Base-by-base conservation (phyloP, 2,888 invertebrate genomes). In the Onthophagus sagittarius region DNA sequence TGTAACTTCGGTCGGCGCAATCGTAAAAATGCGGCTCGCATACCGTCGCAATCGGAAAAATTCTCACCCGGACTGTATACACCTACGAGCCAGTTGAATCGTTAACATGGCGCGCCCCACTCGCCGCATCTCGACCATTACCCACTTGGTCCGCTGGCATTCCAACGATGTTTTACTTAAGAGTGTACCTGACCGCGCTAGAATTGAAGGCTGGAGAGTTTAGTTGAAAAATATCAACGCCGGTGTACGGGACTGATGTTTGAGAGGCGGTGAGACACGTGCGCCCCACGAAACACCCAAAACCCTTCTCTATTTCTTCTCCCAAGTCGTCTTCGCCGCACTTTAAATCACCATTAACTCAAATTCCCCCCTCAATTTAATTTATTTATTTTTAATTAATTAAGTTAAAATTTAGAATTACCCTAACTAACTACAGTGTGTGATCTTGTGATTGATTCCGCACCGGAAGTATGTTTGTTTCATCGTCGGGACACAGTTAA, bases 101-200 rank as follows among this genome's bases (percentile, higher is more conserved):
- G 75, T 80, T 76, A 71, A 74, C 72, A 77, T 77, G 71, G 72
- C 72, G 53, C 76, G 63, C 73, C 73, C 72, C 74, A 73, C 71
- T 62, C 76, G 71, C 75, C 75, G 64, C 33, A 70, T 69, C 62
- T 39, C 75, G 63, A 74, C 78, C 72, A 77, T 73, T 73, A 70
- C 75, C 83, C 84, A 80, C 74, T 23, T 67, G 67, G 31, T 7
- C 67, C 82, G 72, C 77, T 81, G 80, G 84, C 84, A 85, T 85
- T 85, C 85, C 85, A 77, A 80, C 82, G 83, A 83, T 84, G 82
- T 83, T 84, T 84, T 83, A 82, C 83, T 79, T 81, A 80, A 82
- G 84, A 84, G 82, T 84, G 83, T 85, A 84, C 84, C 84, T 84
- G 84, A 84, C 84, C 84, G 84, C 83, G 83, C 81, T 80, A 79